Conservation (phyloP, 30 jellyfish, hydroid and myxozoan species). For the Nemopilema nomurai region DNA sequence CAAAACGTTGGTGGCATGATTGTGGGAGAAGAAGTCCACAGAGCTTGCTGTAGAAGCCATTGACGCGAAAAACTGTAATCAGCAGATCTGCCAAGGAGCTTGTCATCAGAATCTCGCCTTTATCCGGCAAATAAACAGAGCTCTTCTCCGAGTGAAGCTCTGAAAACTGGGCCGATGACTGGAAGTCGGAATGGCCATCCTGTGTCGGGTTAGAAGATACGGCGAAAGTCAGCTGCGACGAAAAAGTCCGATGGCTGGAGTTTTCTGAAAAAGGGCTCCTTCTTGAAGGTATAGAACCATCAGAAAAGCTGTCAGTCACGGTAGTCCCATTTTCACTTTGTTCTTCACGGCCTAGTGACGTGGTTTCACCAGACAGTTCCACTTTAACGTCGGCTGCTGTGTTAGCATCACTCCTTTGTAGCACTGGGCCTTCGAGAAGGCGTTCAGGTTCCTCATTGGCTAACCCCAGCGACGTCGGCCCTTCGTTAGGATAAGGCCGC, state of each 20-base stretch:
- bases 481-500: neutral
- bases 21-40: conserved; percentile 29
- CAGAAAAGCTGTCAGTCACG: too few species aligned
- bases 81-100: conserved; percentile 40
- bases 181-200: neutral
- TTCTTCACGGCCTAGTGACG: too few species aligned
- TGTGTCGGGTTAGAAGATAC: neutral
- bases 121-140: conserved; percentile 2
- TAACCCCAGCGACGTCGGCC: neutral
- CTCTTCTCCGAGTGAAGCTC: neutral
- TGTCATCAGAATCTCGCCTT: conserved; percentile 30
- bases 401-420: neutral
- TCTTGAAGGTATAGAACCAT: too few species aligned
- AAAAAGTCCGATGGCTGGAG: neutral
- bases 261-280: neutral
- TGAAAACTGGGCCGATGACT: neutral
- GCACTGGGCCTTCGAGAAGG: neutral
- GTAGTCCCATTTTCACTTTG: too few species aligned
- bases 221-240: neutral
- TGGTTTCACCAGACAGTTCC: too few species aligned
- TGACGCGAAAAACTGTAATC: conserved; percentile 3
- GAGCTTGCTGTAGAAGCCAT: conserved; percentile 44
- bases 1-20: neutral
- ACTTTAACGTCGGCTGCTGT: too few species aligned
- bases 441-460: neutral